Conservation (phyloP, 2,797 vertebrate species). For the Leptatherina wallacei region DNA sequence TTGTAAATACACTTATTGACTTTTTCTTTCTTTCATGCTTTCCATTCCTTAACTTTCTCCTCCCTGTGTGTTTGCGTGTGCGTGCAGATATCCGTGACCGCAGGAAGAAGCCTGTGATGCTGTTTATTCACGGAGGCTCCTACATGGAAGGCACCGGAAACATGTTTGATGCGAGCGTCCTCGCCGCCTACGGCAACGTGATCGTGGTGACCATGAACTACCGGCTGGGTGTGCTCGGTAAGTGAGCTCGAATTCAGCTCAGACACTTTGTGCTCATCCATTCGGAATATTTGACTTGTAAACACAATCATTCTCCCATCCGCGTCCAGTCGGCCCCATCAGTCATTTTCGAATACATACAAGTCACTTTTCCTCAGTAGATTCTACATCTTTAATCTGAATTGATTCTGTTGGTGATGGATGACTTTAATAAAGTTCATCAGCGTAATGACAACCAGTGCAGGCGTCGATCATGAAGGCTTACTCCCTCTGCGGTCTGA, state of each 20-base stretch:
- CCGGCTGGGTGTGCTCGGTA: constrained; percentile 93
- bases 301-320: not conserved
- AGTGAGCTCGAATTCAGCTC: constrained; percentile 64
- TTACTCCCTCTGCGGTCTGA: constrained; percentile 40
- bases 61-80: constrained; percentile 4
- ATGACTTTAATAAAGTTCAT: constrained; percentile 56
- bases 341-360: constrained; percentile 10
- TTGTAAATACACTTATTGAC: constrained; percentile 50
- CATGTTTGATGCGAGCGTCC: constrained; percentile 95
- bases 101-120: constrained; percentile 94
- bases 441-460: constrained; percentile 52
- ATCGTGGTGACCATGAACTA: constrained; percentile 97
- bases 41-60: constrained; percentile 9
- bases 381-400: constrained; percentile 28
- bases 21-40: constrained; percentile 17
- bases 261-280: fast-evolving
- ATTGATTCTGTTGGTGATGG: constrained; percentile 52
- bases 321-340: not conserved
- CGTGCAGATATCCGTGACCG: constrained; percentile 91
- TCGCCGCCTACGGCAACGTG: constrained; percentile 94
- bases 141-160: constrained; percentile 98
- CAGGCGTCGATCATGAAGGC: constrained; percentile 38
- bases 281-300: not conserved
- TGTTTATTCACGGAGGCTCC: constrained; percentile 96
- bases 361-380: constrained; percentile 19